Evolutionary conservation across 1,140 invertebrate genomes (phyloP).

Genomic region (Platorchestia sp.): DNA sequence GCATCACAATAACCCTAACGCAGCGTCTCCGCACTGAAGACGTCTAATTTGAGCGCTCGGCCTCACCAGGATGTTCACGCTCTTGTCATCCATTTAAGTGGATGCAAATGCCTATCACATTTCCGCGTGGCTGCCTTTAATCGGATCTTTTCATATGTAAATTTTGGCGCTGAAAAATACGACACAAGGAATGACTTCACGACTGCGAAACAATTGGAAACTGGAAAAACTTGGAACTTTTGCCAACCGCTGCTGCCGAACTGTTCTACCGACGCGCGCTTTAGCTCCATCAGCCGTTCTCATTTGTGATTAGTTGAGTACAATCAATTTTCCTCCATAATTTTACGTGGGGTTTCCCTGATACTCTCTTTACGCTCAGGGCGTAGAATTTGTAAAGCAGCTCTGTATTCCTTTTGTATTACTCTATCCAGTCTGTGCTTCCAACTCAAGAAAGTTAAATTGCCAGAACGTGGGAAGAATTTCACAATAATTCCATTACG

Average conservation of each 20-base stretch:
- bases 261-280: background rate
- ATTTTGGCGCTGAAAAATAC: background rate
- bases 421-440: no score
- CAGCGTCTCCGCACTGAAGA: background rate
- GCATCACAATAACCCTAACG: background rate
- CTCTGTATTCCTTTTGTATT: background rate
- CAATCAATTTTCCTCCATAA: no score
- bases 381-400: no score
- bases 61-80: background rate
- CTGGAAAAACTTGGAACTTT: background rate
- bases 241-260: background rate
- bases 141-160: conserved; percentile 22
- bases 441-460: no score
- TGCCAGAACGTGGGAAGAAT: no score
- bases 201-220: background rate
- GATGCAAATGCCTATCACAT: conserved; percentile 21
- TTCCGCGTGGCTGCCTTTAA: conserved; percentile 11
- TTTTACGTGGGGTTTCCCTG: no score
- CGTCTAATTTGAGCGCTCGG: background rate
- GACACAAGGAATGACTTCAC: background rate
- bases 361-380: no score
- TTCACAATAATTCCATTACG: no score
- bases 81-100: background rate
- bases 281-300: background rate
- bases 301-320: background rate